Conservation (phyloP, 2,113 vertebrate species). For the Syrrhaptes paradoxus region DNA sequence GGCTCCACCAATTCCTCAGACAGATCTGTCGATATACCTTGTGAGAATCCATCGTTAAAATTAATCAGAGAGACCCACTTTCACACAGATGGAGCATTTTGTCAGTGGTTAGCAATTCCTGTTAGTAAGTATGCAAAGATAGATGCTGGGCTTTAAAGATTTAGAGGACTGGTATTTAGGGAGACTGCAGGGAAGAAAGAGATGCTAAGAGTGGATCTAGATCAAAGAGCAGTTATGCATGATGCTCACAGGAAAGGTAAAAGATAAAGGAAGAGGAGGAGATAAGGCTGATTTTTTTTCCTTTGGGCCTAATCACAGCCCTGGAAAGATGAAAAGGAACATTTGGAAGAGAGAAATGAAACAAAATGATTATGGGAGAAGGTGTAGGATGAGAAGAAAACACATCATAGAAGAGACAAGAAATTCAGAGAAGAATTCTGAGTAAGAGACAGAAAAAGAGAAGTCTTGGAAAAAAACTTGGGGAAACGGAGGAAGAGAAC, state of each 20-base stretch:
- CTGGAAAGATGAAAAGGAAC: slow-evolving; percentile 5
- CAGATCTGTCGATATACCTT: slow-evolving; percentile 79
- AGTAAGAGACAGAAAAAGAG: background rate
- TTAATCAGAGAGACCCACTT: slow-evolving; percentile 81
- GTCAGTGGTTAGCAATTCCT: slow-evolving; percentile 80
- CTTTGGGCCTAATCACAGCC: slow-evolving; percentile 15
- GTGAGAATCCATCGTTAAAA: slow-evolving; percentile 82
- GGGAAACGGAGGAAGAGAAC: background rate
- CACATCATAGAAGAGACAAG: background rate
- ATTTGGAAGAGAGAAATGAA: slow-evolving; percentile 41
- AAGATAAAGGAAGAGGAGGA: background rate
- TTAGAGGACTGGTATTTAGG: slow-evolving; percentile 1
- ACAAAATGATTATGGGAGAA: background rate
- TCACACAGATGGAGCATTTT: slow-evolving; percentile 75
- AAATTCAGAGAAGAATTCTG: background rate
- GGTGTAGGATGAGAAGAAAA: slow-evolving; percentile 22
- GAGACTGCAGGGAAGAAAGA: slow-evolving; percentile 44
- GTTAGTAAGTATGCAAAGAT: slow-evolving; percentile 79
- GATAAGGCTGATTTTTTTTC: background rate
- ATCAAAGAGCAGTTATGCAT: background rate
- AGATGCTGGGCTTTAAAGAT: slow-evolving; percentile 63
- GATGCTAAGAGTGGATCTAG: slow-evolving; percentile 1
- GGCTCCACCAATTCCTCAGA: slow-evolving; percentile 78
- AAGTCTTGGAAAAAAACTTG: background rate
- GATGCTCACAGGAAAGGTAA: background rate